phyloP scores from a whole-genome alignment of 2,797 vertebrate genomes.

The Jordanella pulchra region DNA sequence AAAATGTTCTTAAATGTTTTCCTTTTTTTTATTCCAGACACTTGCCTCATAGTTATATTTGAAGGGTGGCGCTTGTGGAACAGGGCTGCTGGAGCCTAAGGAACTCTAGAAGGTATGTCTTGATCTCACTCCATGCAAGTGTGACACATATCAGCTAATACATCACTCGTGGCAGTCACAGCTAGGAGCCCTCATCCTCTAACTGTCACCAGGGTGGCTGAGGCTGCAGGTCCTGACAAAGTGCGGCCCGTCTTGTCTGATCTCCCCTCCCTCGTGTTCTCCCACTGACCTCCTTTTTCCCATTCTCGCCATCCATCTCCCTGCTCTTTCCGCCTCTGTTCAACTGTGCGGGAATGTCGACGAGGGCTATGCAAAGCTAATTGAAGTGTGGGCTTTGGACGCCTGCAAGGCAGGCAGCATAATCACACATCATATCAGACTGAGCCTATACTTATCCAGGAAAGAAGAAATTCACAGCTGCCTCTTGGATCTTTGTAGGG shows the following conservation, averaged over 20 bases:
- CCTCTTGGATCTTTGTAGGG: constrained; percentile 51
- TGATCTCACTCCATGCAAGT: constrained; percentile 62
- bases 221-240: constrained; percentile 72
- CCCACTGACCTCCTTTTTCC: constrained; percentile 54
- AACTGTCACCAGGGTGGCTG: constrained; percentile 66
- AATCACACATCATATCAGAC: constrained; percentile 69
- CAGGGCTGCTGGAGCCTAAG: constrained; percentile 37
- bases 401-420: constrained; percentile 59
- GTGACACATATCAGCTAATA: constrained; percentile 71
- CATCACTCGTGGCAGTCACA: constrained; percentile 77
- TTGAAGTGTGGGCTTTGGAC: constrained; percentile 67
- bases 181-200: constrained; percentile 72
- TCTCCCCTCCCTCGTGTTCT: constrained; percentile 44
- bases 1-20: constrained; percentile 37
- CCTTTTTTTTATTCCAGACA: background rate
- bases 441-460: constrained; percentile 61
- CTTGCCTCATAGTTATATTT: constrained; percentile 51
- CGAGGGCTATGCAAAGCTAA: constrained; percentile 63
- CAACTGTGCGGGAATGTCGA: constrained; percentile 40
- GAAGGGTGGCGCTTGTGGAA: constrained; percentile 28
- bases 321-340: constrained; percentile 23
- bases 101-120: constrained; percentile 62
- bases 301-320: constrained; percentile 21
- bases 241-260: constrained; percentile 61
- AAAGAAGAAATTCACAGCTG: constrained; percentile 69